A percentile compares a stretch with the other conserved stretches of the same genome.
phyloP scores from a whole-genome alignment of 2,113 vertebrate species.

The Anoplopoma fimbria region DNA sequence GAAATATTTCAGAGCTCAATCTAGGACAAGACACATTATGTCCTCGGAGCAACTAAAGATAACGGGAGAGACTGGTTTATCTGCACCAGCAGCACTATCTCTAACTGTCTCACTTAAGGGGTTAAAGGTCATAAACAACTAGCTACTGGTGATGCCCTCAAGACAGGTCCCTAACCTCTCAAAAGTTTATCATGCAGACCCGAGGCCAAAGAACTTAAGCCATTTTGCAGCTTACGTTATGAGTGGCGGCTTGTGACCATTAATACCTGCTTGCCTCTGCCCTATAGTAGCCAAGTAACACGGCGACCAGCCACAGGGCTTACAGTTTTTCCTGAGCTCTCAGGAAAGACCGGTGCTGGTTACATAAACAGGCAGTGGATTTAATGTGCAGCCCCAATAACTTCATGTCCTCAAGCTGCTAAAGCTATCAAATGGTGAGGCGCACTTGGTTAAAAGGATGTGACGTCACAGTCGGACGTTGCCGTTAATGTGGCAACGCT shows the following conservation, averaged over 20 bases:
- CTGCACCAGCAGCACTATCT: constrained; percentile 8
- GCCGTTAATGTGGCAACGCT: neutral
- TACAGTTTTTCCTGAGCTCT: constrained; percentile 35
- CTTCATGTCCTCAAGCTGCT: constrained; percentile 23
- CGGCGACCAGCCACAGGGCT: constrained; percentile 20
- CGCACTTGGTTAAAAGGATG: constrained; percentile 2
- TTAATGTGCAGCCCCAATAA: constrained; percentile 24
- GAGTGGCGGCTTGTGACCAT: constrained; percentile 60
- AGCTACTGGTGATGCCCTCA: constrained; percentile 33
- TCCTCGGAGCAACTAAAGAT: constrained; percentile 1
- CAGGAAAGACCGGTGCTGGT: constrained; percentile 33
- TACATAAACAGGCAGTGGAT: constrained; percentile 62
- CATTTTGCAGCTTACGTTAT: constrained; percentile 53
- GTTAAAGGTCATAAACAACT: constrained; percentile 43
- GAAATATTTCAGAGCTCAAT: too few species aligned
- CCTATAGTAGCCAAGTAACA: constrained; percentile 30
- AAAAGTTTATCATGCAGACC: constrained; percentile 59
- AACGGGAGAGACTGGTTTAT: constrained; percentile 16
- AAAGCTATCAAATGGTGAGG: constrained; percentile 3
- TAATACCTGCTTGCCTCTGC: constrained; percentile 58
- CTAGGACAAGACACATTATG: too few species aligned
- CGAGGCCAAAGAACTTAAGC: constrained; percentile 49
- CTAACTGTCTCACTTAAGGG: constrained; percentile 13
- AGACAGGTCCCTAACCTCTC: constrained; percentile 33
- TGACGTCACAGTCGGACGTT: constrained; percentile 24